Evolutionary conservation across 2,113 vertebrate genomes (phyloP).

Genomic region (Mola mola): DNA sequence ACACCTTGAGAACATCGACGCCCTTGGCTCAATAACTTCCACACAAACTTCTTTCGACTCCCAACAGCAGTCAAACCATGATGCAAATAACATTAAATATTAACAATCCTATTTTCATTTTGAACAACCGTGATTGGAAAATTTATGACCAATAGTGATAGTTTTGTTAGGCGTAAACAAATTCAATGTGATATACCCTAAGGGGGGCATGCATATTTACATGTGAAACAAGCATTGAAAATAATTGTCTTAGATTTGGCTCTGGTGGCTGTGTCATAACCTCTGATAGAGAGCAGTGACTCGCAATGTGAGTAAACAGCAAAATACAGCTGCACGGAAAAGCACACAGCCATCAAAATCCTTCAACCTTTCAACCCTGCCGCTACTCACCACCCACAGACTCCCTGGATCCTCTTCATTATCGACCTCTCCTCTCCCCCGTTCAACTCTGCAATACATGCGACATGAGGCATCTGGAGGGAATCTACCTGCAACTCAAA

Average conservation of each 20-base stretch:
- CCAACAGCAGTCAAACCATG: conserved; percentile 19
- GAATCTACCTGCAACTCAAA: conserved; percentile 63
- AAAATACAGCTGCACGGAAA: conserved; percentile 24
- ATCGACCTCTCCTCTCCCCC: conserved; percentile 24
- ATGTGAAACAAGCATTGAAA: background rate
- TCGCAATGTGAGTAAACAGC: conserved; percentile 22
- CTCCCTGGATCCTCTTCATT: conserved; percentile 34
- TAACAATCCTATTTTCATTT: conserved; percentile 13
- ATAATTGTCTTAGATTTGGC: background rate
- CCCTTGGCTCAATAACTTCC: background rate
- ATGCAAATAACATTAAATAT: conserved; percentile 46
- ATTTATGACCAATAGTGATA: background rate
- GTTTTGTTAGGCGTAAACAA: background rate
- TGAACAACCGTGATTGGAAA: conserved; percentile 7
- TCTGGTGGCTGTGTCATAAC: background rate
- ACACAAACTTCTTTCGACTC: background rate
- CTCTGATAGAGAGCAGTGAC: conserved; percentile 1
- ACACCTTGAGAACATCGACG: conserved; percentile 12
- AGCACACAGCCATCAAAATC: conserved; percentile 30
- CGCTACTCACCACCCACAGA: conserved; percentile 4
- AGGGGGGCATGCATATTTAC: too few species aligned
- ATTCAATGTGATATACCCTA: background rate
- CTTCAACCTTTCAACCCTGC: conserved; percentile 16
- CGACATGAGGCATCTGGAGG: conserved; percentile 26
- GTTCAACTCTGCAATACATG: background rate